These are phyloP conservation scores for Fulica atra DNA, from an alignment of 2,113 vertebrate genomes.

Conservation along the genomic window DNA sequence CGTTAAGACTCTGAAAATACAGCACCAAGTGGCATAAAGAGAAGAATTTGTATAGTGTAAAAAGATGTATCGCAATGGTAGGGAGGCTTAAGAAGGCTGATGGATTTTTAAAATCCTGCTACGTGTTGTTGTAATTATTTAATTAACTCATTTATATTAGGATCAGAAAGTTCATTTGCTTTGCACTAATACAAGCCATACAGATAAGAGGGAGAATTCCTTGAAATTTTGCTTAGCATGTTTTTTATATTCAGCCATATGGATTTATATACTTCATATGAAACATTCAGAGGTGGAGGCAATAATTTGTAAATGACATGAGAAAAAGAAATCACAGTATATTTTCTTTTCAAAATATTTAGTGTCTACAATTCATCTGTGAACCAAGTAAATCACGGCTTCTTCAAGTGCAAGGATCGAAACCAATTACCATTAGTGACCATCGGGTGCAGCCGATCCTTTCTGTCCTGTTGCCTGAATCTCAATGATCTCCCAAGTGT, in stretches of 20 bases:
- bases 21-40: background rate
- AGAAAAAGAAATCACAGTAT: conserved; percentile 71
- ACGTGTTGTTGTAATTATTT: conserved; percentile 21
- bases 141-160: background rate
- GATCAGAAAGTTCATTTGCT: conserved; percentile 24
- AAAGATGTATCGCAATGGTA: background rate
- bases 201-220: background rate
- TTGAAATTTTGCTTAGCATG: background rate
- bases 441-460: conserved; percentile 82
- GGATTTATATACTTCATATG: conserved; percentile 1
- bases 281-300: conserved; percentile 23
- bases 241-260: background rate
- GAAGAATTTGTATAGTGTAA: background rate
- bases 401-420: conserved; percentile 89
- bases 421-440: conserved; percentile 98
- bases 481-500: conserved; percentile 88
- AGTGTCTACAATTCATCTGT: conserved; percentile 86
- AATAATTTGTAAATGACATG: conserved; percentile 66
- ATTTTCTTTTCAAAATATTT: conserved; percentile 91
- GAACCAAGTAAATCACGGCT: conserved; percentile 84
- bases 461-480: conserved; percentile 86
- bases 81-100: background rate
- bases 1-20: background rate
- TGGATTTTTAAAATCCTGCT: background rate
- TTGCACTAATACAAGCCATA: background rate